Evolutionary conservation across 2,113 vertebrate species (phyloP), one percentile per base, ranked within the genome.

Genomic region (Penelope pileata): DNA sequence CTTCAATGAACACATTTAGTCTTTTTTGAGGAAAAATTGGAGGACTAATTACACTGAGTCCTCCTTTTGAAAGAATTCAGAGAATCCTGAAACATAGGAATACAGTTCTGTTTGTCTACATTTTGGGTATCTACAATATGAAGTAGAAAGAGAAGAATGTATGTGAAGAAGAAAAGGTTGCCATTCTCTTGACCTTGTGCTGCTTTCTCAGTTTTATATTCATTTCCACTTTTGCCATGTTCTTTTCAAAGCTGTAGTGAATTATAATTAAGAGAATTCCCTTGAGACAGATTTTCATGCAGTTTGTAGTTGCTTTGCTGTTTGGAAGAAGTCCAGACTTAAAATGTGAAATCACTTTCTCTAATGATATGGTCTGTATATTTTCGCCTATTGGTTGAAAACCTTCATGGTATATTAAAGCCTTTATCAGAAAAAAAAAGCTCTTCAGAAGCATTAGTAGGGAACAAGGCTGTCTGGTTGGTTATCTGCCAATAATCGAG

Each of bases 401-500:
- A 88, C 58, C 64, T 82, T 96, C 83, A 66, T 47, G 83, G 86
- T 75, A 22, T 92, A 45, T 94, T 93, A 81, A 92, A 84, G 73
- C n/a, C 14, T 91, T 83, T 91, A 91, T 92, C 58, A 72, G 70
- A 72, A 78, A 73, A 78, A 73, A 67, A 75, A 93, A 76, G 34
- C 19, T 77, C 63, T 90, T 87, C 38, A 92, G 82, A 86, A 67
- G 66, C 56, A 53, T 90, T 91, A 91, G 68, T 56, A 60, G 22
- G 43, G 66, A 94, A 90, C 43, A 66, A 75, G 62, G 10, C 80
- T 63, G 80, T 32, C 90, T 93, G 64, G 38, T 47, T 95, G 80
- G 84, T 96, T 93, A 92, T 95, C 62, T 93, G 87, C 84, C 90
- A 93, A 73, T 43, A 91, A 82, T 89, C 77, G 93, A 94, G 15